Base-by-base conservation (phyloP, 2,113 vertebrate species). In the Athene noctua region DNA sequence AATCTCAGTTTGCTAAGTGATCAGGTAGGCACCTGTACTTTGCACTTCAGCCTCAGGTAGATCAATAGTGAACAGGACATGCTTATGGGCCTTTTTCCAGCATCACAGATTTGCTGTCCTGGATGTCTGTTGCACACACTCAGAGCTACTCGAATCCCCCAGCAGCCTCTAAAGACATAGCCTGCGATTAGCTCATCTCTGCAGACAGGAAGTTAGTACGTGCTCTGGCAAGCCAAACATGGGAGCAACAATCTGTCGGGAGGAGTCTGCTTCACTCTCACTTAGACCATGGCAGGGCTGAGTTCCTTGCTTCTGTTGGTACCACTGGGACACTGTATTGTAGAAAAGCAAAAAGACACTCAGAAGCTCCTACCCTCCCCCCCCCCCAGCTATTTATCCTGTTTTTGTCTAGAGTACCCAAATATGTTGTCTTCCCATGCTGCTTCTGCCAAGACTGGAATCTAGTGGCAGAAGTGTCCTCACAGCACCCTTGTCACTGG, bases 121-220 rank as follows among this genome's bases (percentile, higher is more conserved):
- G 81, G 66, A 32, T 57, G 66, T 63, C 62, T 91, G 38, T 40
- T 86, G 74, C 81, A 68, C 58, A 65, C 4, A 52, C 61, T 68
- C 34, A 23, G 66, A 70, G 68, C 58, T 68, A 11, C 65, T 62
- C 32, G 30, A 86, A 58, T 91, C 57, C 75, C 54, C 29, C 30
- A 55, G 52, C 78, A 95, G 78, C 27, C 57, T 75, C 34, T 65
- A 25, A 70, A 84, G 63, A 88, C 71, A 74, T 58, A 88, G 70
- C 29, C 72, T 71, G 49, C 86, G 77, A 91, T 96, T 92, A 86
- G 90, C 89, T 95, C 67, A 54, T 88, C 83, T 90, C 57, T 88
- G 61, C 92, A 91, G 78, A 58, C 34, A 87, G 65, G 58, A 58
- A 72, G 68, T 26, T 92, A 62, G 91, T 86, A 71, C 88, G 80